A percentile compares a stretch with the other conserved stretches of the same genome.
These are phyloP conservation scores for Lasioglossum leucozonium DNA, from an alignment of 2,888 invertebrate genomes.

Conservation along the genomic window DNA sequence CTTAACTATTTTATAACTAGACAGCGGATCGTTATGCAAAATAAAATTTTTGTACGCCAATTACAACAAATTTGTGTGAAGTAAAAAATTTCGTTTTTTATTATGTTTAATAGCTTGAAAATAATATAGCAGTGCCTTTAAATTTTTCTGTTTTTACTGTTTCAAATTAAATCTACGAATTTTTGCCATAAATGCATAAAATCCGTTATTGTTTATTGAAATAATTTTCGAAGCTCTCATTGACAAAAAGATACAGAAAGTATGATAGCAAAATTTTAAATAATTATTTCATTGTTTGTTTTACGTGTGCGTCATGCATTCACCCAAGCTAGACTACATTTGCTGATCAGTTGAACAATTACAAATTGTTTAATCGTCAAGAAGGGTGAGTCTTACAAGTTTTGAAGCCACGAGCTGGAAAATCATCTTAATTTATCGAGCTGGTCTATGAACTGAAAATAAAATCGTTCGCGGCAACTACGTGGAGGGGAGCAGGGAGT, in stretches of 20 bases:
- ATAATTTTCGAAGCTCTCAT: neutral
- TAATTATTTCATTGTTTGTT: neutral
- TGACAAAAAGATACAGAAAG: neutral
- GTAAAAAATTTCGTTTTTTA: no score
- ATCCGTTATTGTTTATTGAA: neutral
- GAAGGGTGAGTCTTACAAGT: neutral
- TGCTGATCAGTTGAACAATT: neutral
- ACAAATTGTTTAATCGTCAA: neutral
- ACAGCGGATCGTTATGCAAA: no score
- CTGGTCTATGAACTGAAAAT: conserved; percentile 16
- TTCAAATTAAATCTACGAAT: no score
- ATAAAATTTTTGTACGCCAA: no score
- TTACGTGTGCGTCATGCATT: neutral
- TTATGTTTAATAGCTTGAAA: no score
- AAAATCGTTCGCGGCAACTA: conserved; percentile 7
- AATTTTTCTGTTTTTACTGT: no score
- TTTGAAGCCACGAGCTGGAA: neutral
- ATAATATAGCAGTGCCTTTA: no score
- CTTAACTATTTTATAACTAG: no score
- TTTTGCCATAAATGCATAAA: no score
- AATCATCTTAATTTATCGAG: neutral
- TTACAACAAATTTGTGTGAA: no score
- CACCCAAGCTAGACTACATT: neutral
- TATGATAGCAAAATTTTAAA: neutral
- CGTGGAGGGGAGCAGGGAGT: conserved; percentile 2